Evolutionary conservation across 2,888 invertebrate species (phyloP), one percentile per base, ranked within the genome.

Genomic region (Thalpophila matura): DNA sequence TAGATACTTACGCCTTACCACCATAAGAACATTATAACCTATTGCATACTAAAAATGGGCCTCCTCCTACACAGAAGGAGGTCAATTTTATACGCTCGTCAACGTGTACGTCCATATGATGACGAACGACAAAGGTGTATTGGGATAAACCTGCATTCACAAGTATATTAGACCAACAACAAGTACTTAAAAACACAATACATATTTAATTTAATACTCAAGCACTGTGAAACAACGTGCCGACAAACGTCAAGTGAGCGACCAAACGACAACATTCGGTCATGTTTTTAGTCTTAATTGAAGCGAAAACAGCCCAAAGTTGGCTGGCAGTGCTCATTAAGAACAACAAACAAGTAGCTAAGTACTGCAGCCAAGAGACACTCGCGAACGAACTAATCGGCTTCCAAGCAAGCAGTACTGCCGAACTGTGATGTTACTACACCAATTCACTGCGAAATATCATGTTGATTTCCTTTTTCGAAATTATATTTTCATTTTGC

Each of bases 201-300:
- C 42, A 66, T 58, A 54, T 58, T 54, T 51, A 42, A 77, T 74
- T 50, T 69, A 77, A 71, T 67, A 64, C 59, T 64, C 61, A 38
- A 70, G 53, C 18, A 53, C 27, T 38, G 53, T 18, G 46, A 43
- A 72, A 45, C 57, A 50, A 37, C 50, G 37, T 37, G 37, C 46
- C 62, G 57, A 68, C 74, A 64, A 67, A 69, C 69, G 73, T 70
- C 63, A 74, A 79, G 71, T 59, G 69, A 79, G 76, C 83, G 81
- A 85, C 83, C 79, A 84, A 79, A 81, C 85, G 86, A 86, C 87
- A 84, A 87, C 86, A 89, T 88, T 90, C 85, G 89, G 90, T 89
- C 90, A 91, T 93, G 93, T 92, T 91, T 89, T 90, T 88, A 88
- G 93, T 88, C 89, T 92, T 94, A 94, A 94, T 94, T 94, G 93